Percentiles rank a stretch among this genome's conserved stretches.
Evolutionary conservation across 2,797 vertebrate species (phyloP).

Genomic region (Periophthalmus magnuspinnatus): DNA sequence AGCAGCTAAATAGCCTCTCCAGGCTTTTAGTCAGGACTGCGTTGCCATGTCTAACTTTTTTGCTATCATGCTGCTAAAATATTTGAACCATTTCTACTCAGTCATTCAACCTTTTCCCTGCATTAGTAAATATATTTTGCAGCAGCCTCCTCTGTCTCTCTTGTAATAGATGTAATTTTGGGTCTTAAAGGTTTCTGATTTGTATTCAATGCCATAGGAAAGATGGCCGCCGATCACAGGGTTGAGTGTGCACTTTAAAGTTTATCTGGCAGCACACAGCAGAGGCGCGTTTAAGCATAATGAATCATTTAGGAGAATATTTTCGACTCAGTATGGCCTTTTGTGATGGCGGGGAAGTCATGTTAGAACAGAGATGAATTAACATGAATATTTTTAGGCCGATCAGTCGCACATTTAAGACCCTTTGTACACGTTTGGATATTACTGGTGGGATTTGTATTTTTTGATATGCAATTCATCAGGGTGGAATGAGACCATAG

Average conservation of each 20-base stretch:
- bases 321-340: neutral
- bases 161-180: constrained; percentile 2
- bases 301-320: constrained; percentile 42
- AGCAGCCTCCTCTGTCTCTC: neutral
- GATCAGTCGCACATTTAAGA: neutral
- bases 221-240: constrained; percentile 41
- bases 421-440: neutral
- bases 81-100: constrained; percentile 2
- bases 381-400: constrained; percentile 7
- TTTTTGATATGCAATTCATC: no score
- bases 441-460: neutral
- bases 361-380: constrained; percentile 27
- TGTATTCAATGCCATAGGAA: constrained; percentile 47
- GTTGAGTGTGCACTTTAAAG: constrained; percentile 56
- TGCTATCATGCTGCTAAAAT: neutral
- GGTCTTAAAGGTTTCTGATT: constrained; percentile 32
- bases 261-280: constrained; percentile 49
- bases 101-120: neutral
- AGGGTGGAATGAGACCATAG: no score
- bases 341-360: neutral
- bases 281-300: constrained; percentile 26
- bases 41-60: neutral
- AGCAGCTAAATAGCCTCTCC: neutral
- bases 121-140: constrained; percentile 5
- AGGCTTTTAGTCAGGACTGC: neutral